These are phyloP conservation scores for Zaprionus lineosus DNA, from an alignment of 2,888 invertebrate genomes.

Conservation along the genomic window DNA sequence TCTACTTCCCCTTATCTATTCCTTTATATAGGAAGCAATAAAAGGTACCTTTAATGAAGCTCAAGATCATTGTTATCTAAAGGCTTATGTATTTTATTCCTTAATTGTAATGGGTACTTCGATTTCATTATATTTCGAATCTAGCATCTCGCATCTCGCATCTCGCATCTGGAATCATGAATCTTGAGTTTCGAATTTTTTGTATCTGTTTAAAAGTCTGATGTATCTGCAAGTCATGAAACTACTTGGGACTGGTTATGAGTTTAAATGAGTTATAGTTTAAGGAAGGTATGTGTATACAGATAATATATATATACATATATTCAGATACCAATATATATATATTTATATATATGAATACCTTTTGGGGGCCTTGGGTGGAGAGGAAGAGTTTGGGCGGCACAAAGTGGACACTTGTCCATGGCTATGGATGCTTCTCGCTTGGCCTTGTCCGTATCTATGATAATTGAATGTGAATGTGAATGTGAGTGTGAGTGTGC, in stretches of 20 bases:
- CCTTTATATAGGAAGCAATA: too few species aligned
- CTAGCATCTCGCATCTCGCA: too few species aligned
- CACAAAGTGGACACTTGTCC: constrained; percentile 29
- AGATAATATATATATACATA: background rate
- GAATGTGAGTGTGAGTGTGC: background rate
- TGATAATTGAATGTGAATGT: constrained; percentile 29
- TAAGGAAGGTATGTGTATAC: background rate
- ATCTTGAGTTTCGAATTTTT: too few species aligned
- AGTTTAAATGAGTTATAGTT: too few species aligned
- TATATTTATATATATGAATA: background rate
- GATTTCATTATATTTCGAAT: too few species aligned
- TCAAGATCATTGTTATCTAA: too few species aligned
- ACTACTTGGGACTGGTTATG: constrained; percentile 10
- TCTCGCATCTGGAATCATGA: too few species aligned
- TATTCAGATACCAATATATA: background rate
- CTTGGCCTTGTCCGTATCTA: constrained; percentile 29
- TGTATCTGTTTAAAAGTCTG: background rate
- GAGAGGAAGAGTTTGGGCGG: constrained; percentile 6
- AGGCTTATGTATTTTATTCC: too few species aligned
- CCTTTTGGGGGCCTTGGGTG: background rate
- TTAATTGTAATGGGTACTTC: too few species aligned
- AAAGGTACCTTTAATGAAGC: too few species aligned
- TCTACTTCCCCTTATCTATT: too few species aligned
- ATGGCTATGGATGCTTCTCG: constrained; percentile 12
- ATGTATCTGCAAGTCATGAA: constrained; percentile 7